Percentiles rank a stretch among this genome's conserved stretches.
Evolutionary conservation across 2,888 invertebrate genomes (phyloP).

Genomic region (Luffia ferchaultella): DNA sequence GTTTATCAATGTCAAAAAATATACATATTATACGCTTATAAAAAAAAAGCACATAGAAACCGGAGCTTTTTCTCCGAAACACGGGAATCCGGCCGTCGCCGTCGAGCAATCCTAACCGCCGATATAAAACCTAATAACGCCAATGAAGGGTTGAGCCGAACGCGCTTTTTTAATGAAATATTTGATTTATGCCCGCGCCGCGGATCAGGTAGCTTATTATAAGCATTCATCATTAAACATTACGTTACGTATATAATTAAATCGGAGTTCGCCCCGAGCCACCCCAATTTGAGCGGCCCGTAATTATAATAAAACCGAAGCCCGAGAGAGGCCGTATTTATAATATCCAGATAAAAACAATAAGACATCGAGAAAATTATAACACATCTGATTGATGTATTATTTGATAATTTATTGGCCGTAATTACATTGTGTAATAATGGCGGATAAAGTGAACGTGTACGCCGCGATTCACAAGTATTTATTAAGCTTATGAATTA

Average conservation of each 20-base stretch:
- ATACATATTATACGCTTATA: not conserved
- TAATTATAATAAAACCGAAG: constrained; percentile 50
- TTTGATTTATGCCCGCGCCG: constrained; percentile 58
- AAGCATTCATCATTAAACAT: constrained; percentile 64
- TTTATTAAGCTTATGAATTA: constrained; percentile 66
- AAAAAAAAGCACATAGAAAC: not conserved
- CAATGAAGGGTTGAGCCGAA: constrained; percentile 54
- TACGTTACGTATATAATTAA: constrained; percentile 66
- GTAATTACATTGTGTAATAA: constrained; percentile 66
- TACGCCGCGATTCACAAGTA: constrained; percentile 56
- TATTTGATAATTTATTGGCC: constrained; percentile 64
- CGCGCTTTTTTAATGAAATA: constrained; percentile 57
- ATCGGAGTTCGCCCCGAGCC: constrained; percentile 51
- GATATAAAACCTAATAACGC: constrained; percentile 33
- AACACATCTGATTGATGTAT: constrained; percentile 67
- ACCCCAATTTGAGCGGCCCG: constrained; percentile 54
- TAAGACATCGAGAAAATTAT: constrained; percentile 55
- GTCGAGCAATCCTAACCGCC: not conserved
- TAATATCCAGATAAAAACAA: constrained; percentile 40
- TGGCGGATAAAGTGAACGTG: constrained; percentile 44
- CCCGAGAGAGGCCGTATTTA: no score
- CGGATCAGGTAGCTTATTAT: constrained; percentile 65
- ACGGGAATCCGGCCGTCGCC: not conserved
- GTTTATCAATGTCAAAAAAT: constrained; percentile 3
- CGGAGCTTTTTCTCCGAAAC: constrained; percentile 3